Base-by-base conservation (phyloP, 2,888 invertebrate genomes). In the Ichneumon xanthorius region DNA sequence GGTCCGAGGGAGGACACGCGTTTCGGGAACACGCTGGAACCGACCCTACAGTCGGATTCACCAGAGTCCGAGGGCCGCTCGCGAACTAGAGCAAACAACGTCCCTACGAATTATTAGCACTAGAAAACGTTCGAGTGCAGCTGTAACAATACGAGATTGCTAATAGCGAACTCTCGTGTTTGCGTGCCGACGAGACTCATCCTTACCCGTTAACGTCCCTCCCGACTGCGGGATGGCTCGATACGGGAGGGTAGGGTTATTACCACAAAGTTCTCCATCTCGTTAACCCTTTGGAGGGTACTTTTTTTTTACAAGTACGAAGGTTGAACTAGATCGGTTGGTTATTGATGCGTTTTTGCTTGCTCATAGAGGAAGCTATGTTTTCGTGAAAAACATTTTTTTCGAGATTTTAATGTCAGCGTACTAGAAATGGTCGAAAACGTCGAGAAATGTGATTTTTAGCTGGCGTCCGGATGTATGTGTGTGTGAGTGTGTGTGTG, bases 131-230 rank as follows among this genome's bases (percentile, higher is more conserved):
- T 55, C n/a, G 30, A 63, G 16, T 30, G 33, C 30, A 63, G 63
- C 37, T 72, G 63, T 67, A 82, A 80, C 70, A 83, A 80, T 80
- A 68, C 77, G 70, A 80, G 77, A 73, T 86, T 77, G 53, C 40
- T 37, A 55, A 65, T 70, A 73, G 50, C 50, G 22, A 55, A 75
- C 37, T 85, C 79, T 50, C n/a, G 55, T 78, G 71, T 45, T 85
- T 76, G 58, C 65, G 58, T 45, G 50, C 65, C 26, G 68, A 72
- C 48, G 30, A 71, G 16, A 67, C 53, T 48, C 65, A 58, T 82
- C 70, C 75, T 50, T 79, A n/a, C 37, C 4, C 55, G 55, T 19
- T 19, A 22, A 6, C 53, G 22, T 9, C 19, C 58, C 26, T 1
- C 11, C 14, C 58, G 58, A 14, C 26, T 26, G 1, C 58, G 58